A percentile compares a stretch with the other conserved stretches of the same genome.
phyloP scores from a whole-genome alignment of 2,797 vertebrate species.

The Myotis planiceps region DNA sequence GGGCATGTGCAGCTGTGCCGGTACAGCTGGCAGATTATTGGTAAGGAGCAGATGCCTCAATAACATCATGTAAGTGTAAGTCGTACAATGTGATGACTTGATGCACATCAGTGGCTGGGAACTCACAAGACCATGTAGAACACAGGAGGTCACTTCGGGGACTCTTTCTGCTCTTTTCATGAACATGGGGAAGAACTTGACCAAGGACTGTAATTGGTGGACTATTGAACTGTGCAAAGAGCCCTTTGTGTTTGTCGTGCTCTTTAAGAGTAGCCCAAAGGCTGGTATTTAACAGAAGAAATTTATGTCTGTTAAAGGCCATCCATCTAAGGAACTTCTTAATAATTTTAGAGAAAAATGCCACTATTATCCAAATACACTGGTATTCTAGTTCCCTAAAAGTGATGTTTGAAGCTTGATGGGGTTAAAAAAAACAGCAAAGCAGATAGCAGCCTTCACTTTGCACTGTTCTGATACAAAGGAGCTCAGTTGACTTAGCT shows the following conservation, averaged over 20 bases:
- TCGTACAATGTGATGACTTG: too few species aligned
- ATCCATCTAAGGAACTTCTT: background rate
- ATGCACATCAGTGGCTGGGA: background rate
- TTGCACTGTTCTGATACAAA: background rate
- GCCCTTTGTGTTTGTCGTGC: background rate
- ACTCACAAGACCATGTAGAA: background rate
- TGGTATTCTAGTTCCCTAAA: background rate
- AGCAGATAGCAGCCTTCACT: background rate
- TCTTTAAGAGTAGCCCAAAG: background rate
- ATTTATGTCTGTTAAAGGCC: background rate
- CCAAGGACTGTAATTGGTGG: background rate
- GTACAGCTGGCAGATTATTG: background rate
- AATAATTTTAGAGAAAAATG: background rate
- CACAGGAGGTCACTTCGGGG: background rate
- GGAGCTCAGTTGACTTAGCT: background rate
- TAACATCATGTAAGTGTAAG: too few species aligned
- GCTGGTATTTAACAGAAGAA: background rate
- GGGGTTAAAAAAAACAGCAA: background rate
- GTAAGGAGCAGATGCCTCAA: background rate
- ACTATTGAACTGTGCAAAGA: background rate
- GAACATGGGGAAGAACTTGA: background rate
- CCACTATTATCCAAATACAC: background rate
- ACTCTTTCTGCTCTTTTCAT: background rate
- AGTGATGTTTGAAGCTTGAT: background rate
- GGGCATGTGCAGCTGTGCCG: too few species aligned